Evolutionary conservation across 2,888 invertebrate genomes (phyloP).

Genomic region (Julus scanicus): DNA sequence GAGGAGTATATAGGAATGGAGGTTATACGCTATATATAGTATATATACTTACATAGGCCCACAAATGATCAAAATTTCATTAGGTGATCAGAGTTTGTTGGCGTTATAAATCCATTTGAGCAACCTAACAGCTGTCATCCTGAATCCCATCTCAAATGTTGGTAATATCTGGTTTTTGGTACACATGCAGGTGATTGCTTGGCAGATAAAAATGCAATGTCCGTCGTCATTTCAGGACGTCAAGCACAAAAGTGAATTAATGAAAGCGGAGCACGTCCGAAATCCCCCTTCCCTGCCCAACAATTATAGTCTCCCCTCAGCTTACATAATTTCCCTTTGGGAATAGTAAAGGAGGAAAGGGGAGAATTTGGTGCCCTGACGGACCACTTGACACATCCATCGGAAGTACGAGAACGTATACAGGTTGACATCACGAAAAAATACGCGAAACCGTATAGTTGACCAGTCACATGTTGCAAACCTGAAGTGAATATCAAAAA

Average conservation of each 20-base stretch:
- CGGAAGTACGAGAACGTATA: too few species aligned
- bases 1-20: neutral
- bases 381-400: neutral
- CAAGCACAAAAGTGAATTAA: conserved; percentile 42
- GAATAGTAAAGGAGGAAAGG: neutral
- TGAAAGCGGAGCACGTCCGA: conserved; percentile 24
- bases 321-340: neutral
- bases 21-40: neutral
- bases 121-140: conserved; percentile 11
- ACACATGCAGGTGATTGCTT: neutral
- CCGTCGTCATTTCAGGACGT: conserved; percentile 32
- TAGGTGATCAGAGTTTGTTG: conserved; percentile 41
- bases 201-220: conserved; percentile 34
- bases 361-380: neutral
- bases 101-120: conserved; percentile 30
- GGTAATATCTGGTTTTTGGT: conserved; percentile 37
- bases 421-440: too few species aligned
- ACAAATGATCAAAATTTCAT: conserved; percentile 36
- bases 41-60: neutral
- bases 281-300: conserved; percentile 20
- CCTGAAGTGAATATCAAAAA: too few species aligned
- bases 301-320: conserved; percentile 35
- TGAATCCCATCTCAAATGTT: neutral
- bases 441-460: too few species aligned
- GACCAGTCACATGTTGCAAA: too few species aligned